Base-by-base conservation (phyloP, 2,113 vertebrate genomes). In the Noctilio leporinus region DNA sequence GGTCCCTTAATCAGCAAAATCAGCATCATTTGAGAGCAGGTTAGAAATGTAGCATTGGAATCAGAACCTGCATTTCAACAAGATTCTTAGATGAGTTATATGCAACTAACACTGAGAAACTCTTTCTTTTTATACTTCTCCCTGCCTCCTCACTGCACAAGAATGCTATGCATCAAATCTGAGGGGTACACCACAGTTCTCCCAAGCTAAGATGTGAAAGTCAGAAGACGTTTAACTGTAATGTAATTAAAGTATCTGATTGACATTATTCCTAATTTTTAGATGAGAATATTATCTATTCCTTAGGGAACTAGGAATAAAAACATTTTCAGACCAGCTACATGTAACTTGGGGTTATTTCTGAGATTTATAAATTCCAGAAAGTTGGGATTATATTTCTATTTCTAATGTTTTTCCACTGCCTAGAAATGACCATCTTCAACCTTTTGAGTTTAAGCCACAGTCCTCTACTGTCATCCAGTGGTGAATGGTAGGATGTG, bases 391-490 rank as follows among this genome's bases (percentile, higher is more conserved):
- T 92, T 67, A 38, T 30, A 64, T 45, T 86, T 88, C 55, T 33
- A 9, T 83, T 80, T 93, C 93, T 49, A 62, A 45, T 72, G 40
- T 57, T 53, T 90, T 78, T 53, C 20, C 40, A 19, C 53, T 73
- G 72, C 38, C 38, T 76, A 80, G 73, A 86, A 94, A 75, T 43
- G 5, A 8, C 73, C 22, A 49, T 3, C 2, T 51, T 88, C 67
- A 76, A 59, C 11, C 0, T 55, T 87, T 15, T 43, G 10, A 62
- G n/a, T 62, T 84, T n/a, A 92, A 92, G 43, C 62, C 80, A 70
- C 28, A 65, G 92, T 86, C 64, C 85, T 97, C 93, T 95, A 38
- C 85, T 95, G 96, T 89, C 95, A 94, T 91, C 89, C 94, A 93
- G 88, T 95, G 92, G 96, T 59, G 15, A 76, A 49, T 51, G 62